Percentiles rank a stretch among this genome's conserved stretches.
phyloP scores from a whole-genome alignment of 2,888 invertebrate genomes.

The Litoditis marina region DNA sequence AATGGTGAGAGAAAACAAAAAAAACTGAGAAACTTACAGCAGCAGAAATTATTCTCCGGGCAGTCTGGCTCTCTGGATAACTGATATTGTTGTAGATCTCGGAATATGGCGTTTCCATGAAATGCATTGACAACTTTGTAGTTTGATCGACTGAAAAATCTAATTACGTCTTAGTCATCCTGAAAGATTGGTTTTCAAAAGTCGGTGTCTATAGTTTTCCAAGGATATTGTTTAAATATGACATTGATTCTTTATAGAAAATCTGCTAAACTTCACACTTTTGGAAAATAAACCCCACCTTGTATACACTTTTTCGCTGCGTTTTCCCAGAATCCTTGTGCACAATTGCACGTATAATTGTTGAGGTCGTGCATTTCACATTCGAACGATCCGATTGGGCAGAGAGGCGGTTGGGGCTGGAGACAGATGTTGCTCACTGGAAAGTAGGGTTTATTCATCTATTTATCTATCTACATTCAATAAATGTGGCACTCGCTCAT shows the following conservation, averaged over 20 bases:
- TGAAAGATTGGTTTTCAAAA: too few species aligned
- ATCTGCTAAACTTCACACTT: too few species aligned
- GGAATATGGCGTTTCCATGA: constrained; percentile 12
- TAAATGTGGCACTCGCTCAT: neutral
- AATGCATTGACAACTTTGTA: constrained; percentile 7
- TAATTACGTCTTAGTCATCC: too few species aligned
- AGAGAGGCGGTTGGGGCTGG: constrained; percentile 3
- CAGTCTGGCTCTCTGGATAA: too few species aligned
- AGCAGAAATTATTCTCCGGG: too few species aligned
- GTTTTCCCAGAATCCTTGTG: constrained; percentile 5
- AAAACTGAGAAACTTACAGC: too few species aligned
- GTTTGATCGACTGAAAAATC: constrained; percentile 6
- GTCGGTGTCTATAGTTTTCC: too few species aligned
- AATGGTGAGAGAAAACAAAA: too few species aligned
- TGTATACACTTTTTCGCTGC: constrained; percentile 1
- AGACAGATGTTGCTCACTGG: constrained; percentile 10
- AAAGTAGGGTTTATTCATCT: neutral
- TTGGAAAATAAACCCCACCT: too few species aligned
- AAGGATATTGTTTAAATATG: too few species aligned
- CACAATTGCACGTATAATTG: constrained; percentile 11
- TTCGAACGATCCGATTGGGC: constrained; percentile 9
- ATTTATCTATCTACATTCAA: neutral
- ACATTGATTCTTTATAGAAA: too few species aligned
- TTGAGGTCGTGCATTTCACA: constrained; percentile 9
- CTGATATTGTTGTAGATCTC: constrained; percentile 12